Conservation (phyloP, 2,797 vertebrate genomes). For the Melanogrammus aeglefinus region DNA sequence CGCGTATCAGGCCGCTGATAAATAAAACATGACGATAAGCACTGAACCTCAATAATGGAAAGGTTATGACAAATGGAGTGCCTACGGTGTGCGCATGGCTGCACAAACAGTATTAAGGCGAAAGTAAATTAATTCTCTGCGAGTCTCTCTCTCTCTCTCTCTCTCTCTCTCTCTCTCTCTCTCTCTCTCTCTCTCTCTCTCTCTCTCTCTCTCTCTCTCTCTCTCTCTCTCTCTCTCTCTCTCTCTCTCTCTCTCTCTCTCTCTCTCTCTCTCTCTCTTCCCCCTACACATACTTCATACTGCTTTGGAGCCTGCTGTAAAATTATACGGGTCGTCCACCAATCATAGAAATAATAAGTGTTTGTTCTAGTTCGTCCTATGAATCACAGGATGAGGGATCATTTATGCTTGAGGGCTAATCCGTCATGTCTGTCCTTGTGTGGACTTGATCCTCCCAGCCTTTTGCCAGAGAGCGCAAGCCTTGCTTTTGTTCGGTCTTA, state of each 20-base stretch:
- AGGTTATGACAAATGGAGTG: conserved; percentile 59
- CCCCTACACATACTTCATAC: background rate
- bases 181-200: background rate
- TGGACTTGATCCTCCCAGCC: background rate
- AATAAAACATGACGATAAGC: conserved; percentile 69
- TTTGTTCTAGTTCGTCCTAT: background rate
- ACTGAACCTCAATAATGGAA: conserved; percentile 65
- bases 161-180: background rate
- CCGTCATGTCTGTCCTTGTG: background rate
- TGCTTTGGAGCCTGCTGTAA: background rate
- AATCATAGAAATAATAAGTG: background rate
- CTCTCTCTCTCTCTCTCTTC: too few species aligned
- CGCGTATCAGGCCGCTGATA: conserved; percentile 41
- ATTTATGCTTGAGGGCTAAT: background rate
- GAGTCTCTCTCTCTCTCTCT: background rate
- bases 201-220: too few species aligned
- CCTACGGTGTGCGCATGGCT: conserved; percentile 33
- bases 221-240: background rate
- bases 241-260: background rate
- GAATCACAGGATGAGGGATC: background rate
- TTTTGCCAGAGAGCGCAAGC: background rate
- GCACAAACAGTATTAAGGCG: conserved; percentile 50
- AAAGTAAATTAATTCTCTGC: conserved; percentile 24
- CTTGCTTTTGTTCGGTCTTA: too few species aligned
- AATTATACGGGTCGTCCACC: background rate